These are phyloP conservation scores for Gymnothorax reevesii DNA, from an alignment of 2,797 vertebrate species.

Conservation along the genomic window DNA sequence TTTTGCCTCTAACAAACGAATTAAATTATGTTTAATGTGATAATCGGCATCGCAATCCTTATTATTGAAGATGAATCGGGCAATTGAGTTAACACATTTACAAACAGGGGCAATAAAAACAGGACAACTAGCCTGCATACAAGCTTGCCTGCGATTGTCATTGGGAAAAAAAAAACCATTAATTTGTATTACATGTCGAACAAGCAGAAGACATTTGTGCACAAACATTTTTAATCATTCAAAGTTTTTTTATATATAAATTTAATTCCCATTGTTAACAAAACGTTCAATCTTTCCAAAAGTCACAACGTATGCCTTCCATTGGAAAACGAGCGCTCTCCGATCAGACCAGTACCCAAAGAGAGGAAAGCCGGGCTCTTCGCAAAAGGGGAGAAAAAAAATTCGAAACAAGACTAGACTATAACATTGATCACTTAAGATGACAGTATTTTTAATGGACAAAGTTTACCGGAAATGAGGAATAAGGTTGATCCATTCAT, in stretches of 20 bases:
- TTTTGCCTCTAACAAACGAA: conserved; percentile 41
- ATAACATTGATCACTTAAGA: too few relatives aligned
- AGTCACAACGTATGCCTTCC: too few relatives aligned
- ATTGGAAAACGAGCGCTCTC: too few relatives aligned
- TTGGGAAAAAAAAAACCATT: conserved; percentile 1
- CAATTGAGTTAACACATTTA: conserved; percentile 45
- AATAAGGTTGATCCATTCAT: not conserved
- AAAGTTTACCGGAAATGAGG: not conserved
- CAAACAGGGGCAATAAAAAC: conserved; percentile 28
- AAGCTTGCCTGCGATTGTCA: not conserved
- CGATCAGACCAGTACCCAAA: too few relatives aligned
- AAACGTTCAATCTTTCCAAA: too few relatives aligned
- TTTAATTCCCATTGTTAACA: too few relatives aligned
- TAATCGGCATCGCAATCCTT: conserved; percentile 42
- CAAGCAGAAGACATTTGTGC: not conserved
- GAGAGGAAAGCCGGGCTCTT: too few relatives aligned
- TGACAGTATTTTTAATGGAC: too few relatives aligned
- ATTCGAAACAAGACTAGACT: too few relatives aligned
- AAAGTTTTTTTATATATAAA: too few relatives aligned
- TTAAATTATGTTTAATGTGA: conserved; percentile 47
- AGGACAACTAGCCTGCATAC: not conserved
- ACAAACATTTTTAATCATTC: too few relatives aligned
- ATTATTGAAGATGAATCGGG: conserved; percentile 38
- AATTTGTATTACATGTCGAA: not conserved
- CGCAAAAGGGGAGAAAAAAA: too few relatives aligned